A percentile compares a stretch with the other conserved stretches of the same genome.
Evolutionary conservation across 1,140 invertebrate species (phyloP).

Genomic region (Patella vulgata): DNA sequence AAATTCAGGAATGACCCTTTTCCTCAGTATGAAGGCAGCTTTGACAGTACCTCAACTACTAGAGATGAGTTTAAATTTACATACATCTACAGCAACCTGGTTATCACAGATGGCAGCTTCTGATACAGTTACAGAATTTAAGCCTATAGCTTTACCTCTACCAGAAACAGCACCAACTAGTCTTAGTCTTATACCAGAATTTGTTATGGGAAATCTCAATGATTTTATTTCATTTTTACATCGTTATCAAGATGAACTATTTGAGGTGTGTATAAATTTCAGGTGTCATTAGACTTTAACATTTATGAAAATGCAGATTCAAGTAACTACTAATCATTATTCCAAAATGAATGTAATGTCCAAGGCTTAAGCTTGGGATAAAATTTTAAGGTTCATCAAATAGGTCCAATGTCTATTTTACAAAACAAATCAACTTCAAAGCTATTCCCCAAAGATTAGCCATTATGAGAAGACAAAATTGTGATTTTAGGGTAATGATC

Average conservation of each 20-base stretch:
- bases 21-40: slow-evolving; percentile 72
- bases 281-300: too few species aligned
- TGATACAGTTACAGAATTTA: slow-evolving; percentile 52
- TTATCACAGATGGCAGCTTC: slow-evolving; percentile 79
- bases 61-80: slow-evolving; percentile 78
- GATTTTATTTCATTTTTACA: slow-evolving; percentile 80
- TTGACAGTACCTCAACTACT: slow-evolving; percentile 79
- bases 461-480: too few species aligned
- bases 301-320: too few species aligned
- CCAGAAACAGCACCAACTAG: slow-evolving; percentile 62
- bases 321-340: too few species aligned
- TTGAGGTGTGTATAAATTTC: too few species aligned
- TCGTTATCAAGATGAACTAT: slow-evolving; percentile 69
- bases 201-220: slow-evolving; percentile 88
- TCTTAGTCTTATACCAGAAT: slow-evolving; percentile 85
- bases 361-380: too few species aligned
- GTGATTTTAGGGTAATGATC: too few species aligned
- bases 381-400: too few species aligned
- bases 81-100: slow-evolving; percentile 85
- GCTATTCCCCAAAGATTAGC: too few species aligned
- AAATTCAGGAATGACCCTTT: slow-evolving; percentile 60
- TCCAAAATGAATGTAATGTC: too few species aligned
- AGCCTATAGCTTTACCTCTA: slow-evolving; percentile 75
- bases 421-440: too few species aligned
- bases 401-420: too few species aligned